Evolutionary conservation across 2,888 invertebrate genomes (phyloP).

Genomic region (Sialis fuliginosa): DNA sequence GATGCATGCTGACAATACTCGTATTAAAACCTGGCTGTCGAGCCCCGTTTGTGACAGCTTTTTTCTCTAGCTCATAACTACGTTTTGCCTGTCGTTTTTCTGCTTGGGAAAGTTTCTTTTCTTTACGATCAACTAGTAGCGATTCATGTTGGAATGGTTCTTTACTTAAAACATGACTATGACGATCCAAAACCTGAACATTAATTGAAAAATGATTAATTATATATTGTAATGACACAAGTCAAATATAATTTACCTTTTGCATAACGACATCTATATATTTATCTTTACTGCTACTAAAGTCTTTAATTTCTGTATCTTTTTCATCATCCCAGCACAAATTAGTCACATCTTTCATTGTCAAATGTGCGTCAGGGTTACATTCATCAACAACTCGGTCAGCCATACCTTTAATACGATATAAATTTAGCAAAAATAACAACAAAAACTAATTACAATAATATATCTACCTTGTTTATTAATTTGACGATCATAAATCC

Average conservation of each 20-base stretch:
- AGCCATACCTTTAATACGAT: constrained; percentile 46
- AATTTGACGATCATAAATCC: constrained; percentile 96
- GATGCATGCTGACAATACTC: constrained; percentile 1
- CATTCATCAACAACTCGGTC: constrained; percentile 97
- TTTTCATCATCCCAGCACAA: constrained; percentile 81
- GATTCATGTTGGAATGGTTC: constrained; percentile 95
- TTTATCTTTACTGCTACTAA: constrained; percentile 48
- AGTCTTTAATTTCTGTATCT: constrained; percentile 61
- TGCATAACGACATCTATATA: constrained; percentile 72
- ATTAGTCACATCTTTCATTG: constrained; percentile 76
- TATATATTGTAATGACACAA: background rate
- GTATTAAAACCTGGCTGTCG: constrained; percentile 20
- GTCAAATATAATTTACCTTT: constrained; percentile 24
- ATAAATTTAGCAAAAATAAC: background rate
- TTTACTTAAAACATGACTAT: constrained; percentile 47
- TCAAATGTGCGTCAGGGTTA: constrained; percentile 86
- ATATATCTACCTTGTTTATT: constrained; percentile 96
- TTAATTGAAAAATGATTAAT: background rate
- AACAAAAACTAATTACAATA: constrained; percentile 26
- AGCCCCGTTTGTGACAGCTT: constrained; percentile 45
- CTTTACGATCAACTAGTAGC: constrained; percentile 81
- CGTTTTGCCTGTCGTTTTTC: constrained; percentile 87
- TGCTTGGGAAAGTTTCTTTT: constrained; percentile 81
- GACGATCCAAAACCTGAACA: constrained; percentile 32
- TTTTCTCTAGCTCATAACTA: constrained; percentile 87